Evolutionary conservation across 1,140 invertebrate species (phyloP).

Genomic region (Lepidurus apus): DNA sequence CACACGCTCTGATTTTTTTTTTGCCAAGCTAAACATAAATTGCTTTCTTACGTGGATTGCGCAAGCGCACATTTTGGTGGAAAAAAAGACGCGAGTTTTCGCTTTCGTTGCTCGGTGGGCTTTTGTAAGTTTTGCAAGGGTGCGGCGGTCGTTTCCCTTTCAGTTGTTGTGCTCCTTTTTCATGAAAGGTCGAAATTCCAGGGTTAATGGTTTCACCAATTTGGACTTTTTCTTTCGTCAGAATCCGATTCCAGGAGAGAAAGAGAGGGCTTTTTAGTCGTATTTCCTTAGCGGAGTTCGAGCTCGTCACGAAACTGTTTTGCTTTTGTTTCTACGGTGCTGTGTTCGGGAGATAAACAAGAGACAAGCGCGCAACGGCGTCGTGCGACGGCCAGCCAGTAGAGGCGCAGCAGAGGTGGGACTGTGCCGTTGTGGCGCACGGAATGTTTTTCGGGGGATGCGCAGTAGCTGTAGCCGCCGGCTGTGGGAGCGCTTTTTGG

Average conservation of each 20-base stretch:
- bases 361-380: no score
- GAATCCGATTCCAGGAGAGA: neutral
- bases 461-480: neutral
- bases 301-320: no score
- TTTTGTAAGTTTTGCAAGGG: neutral
- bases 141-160: conserved; percentile 12
- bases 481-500: neutral
- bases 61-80: neutral
- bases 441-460: neutral
- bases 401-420: no score
- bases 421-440: no score
- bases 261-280: neutral
- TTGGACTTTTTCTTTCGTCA: neutral
- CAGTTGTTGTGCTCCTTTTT: neutral
- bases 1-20: no score
- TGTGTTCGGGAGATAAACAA: no score
- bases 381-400: no score
- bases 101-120: neutral
- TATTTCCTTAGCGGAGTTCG: no score
- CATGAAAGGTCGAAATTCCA: neutral
- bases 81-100: neutral
- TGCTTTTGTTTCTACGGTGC: no score
- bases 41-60: neutral
- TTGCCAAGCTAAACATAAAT: no score
- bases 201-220: neutral